A percentile compares a stretch with the other conserved stretches of the same genome.
Conservation (phyloP, 1,140 invertebrate species). For the Drosophila nannoptera region DNA sequence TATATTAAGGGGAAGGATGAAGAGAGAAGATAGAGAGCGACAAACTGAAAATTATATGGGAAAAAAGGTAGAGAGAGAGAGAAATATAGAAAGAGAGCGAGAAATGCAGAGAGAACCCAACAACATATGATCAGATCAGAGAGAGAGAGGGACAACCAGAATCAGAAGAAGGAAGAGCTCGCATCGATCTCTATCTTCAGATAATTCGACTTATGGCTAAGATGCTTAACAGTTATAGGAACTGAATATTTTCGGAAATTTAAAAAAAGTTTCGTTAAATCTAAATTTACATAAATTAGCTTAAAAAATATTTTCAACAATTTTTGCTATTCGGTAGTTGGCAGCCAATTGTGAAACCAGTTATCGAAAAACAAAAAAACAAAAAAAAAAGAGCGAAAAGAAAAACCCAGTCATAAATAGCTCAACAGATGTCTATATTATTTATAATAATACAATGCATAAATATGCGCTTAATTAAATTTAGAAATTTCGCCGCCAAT, state of each 20-base stretch:
- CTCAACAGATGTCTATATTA: background rate
- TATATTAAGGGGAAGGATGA: background rate
- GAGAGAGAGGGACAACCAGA: background rate
- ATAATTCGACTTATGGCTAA: no score
- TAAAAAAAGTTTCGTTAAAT: background rate
- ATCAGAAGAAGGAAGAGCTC: background rate
- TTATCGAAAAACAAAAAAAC: background rate
- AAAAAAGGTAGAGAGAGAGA: background rate
- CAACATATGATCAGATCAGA: background rate
- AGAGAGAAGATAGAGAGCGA: background rate
- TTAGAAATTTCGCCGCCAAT: background rate
- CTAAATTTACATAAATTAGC: slow-evolving; percentile 7
- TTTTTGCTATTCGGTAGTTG: background rate
- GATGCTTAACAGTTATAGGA: no score
- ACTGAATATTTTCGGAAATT: no score
- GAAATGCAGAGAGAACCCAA: background rate
- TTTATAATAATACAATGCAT: background rate
- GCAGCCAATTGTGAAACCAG: background rate
- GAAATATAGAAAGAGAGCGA: background rate
- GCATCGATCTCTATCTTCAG: no score
- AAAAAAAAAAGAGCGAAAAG: background rate
- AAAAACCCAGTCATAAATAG: slow-evolving; percentile 1
- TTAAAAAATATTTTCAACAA: slow-evolving; percentile 6
- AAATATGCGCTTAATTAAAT: background rate
- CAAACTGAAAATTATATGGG: background rate